Percentiles rank a stretch among this genome's conserved stretches.
phyloP scores from a whole-genome alignment of 1,140 invertebrate species.

The Chymomyza costata region DNA sequence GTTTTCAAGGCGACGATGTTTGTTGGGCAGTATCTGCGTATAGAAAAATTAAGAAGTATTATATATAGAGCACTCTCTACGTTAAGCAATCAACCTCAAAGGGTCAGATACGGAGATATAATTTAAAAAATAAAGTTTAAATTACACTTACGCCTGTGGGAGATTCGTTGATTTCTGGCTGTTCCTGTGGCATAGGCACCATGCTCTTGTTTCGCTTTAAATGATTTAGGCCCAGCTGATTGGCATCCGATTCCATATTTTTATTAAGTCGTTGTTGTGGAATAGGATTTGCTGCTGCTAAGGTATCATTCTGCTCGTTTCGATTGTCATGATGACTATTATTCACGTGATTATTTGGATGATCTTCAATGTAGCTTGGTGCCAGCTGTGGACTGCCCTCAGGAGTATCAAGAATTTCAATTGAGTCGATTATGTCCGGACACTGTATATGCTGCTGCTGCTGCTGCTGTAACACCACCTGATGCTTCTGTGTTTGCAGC shows the following conservation, averaged over 20 bases:
- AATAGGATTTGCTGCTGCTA: constrained; percentile 10
- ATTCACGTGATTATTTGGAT: constrained; percentile 40
- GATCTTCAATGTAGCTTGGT: constrained; percentile 14
- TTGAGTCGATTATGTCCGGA: constrained; percentile 56
- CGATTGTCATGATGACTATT: constrained; percentile 22
- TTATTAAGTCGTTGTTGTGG: constrained; percentile 8
- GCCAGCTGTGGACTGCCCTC: constrained; percentile 60
- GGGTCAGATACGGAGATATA: too few relatives aligned
- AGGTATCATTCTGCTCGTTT: constrained; percentile 8
- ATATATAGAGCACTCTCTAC: too few relatives aligned
- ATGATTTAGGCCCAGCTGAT: constrained; percentile 37
- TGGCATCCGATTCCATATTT: not conserved
- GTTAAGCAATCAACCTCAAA: too few relatives aligned
- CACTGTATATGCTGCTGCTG: constrained; percentile 13
- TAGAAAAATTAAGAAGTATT: too few relatives aligned
- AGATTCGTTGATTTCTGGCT: constrained; percentile 43
- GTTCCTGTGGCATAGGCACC: too few relatives aligned
- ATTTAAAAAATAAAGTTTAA: too few relatives aligned
- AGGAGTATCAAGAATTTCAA: constrained; percentile 68
- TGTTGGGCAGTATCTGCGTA: constrained; percentile 40
- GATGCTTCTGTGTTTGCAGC: not conserved
- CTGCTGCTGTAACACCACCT: not conserved
- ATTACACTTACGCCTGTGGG: constrained; percentile 49
- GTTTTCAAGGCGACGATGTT: constrained; percentile 53
- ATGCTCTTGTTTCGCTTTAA: constrained; percentile 47